Evolutionary conservation across 2,113 vertebrate genomes (phyloP), one percentile per base, ranked within the genome.

Genomic region (Porphyrio hochstetteri): DNA sequence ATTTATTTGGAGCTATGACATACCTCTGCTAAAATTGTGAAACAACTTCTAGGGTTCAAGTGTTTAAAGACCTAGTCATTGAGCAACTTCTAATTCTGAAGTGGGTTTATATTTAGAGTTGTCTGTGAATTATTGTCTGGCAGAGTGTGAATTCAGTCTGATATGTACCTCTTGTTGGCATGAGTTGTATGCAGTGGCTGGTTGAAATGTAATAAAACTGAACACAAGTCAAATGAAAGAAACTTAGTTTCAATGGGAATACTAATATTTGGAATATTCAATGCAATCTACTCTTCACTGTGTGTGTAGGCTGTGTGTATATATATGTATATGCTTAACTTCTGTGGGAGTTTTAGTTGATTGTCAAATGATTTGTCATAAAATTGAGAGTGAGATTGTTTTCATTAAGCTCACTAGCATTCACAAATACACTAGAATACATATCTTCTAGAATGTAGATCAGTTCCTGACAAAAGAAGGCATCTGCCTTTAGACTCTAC

Each of bases 251-350:
- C 56, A 82, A 0, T 71, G 44, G 48, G 48, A 85, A 10, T 25
- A 36, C 28, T 68, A 42, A 4, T 79, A 25, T 53, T 59, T 64
- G 24, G 33, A 74, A 28, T 59, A 15, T 16, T 69, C 25, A 24
- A 0, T 80, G 44, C 48, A 70, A 67, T 71, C 7, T 3, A 5
- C 16, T 74, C 20, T 55, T 55, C 29, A 4, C 1, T 8, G 0
- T 13, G 2, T 40, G 13, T 25, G 33, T 52, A 24, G 55, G 55
- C 17, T 76, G 48, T 48, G 48, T 48, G 48, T 48, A 7, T 64
- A 19, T 67, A 31, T 57, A 27, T 19, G 7, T 36, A 1, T 11
- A 3, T 27, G 19, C 25, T 5, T 64, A 52, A 23, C 46, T 48
- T 82, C 28, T 21, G 27, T 57, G 78, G 57, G 75, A 61, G 13